Evolutionary conservation across 2,113 vertebrate genomes (phyloP).

Genomic region (Hippoglossus stenolepis): DNA sequence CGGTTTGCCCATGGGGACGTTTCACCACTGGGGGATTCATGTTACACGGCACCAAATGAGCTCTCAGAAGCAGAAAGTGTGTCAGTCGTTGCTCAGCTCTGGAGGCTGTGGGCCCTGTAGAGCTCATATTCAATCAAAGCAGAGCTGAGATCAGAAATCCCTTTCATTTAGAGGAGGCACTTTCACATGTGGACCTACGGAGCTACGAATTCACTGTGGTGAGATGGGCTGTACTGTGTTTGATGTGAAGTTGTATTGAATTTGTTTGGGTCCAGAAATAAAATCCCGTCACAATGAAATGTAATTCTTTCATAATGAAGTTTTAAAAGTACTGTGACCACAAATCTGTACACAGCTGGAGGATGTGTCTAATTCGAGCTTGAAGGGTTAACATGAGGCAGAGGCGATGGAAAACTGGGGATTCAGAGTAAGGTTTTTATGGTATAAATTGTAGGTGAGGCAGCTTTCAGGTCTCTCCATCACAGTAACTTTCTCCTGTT

Average conservation of each 20-base stretch:
- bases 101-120: conserved; percentile 31
- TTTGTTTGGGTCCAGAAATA: conserved; percentile 11
- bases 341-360: not conserved
- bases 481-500: too few species aligned
- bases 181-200: conserved; percentile 23
- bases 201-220: conserved; percentile 21
- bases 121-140: conserved; percentile 59
- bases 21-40: conserved; percentile 39
- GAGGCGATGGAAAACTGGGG: not conserved
- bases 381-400: not conserved
- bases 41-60: conserved; percentile 62
- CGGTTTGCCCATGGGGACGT: conserved; percentile 25
- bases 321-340: not conserved
- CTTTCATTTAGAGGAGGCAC: conserved; percentile 54
- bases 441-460: too few species aligned
- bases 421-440: too few species aligned
- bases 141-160: conserved; percentile 43
- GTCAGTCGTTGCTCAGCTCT: conserved; percentile 38
- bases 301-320: not conserved
- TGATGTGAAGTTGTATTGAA: conserved; percentile 33
- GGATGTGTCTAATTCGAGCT: not conserved
- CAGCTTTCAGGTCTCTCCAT: not conserved
- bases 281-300: not conserved
- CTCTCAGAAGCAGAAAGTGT: conserved; percentile 55
- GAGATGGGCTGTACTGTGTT: conserved; percentile 9